Evolutionary conservation across 2,888 invertebrate species (phyloP), one percentile per base, ranked within the genome.

Genomic region (Yponomeuta sedellus): DNA sequence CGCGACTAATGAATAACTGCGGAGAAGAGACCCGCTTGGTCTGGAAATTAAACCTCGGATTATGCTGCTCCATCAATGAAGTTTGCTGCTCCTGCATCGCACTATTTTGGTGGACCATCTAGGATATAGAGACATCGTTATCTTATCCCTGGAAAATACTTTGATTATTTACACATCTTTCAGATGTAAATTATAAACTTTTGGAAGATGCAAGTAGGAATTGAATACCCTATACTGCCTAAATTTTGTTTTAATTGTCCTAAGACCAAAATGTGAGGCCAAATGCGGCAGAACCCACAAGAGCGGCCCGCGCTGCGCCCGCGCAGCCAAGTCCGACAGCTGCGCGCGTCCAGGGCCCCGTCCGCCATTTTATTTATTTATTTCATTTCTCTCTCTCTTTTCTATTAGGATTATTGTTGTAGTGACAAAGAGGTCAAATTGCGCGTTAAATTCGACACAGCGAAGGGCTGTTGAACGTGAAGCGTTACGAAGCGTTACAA

Each of bases 341-440:
- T 62, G 62, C 62, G 34, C 62, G n/a, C 62, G 64, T 57, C 57
- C 64, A 56, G 62, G 85, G 88, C 89, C 86, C 86, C 88, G 57
- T 85, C 85, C 83, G 82, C 85, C 85, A 87, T 88, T 52, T 52
- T 52, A 52, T 52, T 52, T 88, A 89, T 88, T 87, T 90, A 87
- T 90, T 88, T 88, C 86, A 86, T 86, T 87, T 85, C 84, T 52
- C 44, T 44, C 44, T 52, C 44, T 52, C 44, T 52, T 52, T 52
- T 52, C 44, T 52, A 52, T 52, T 52, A 52, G 44, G 44, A 20
- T 65, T 59, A 64, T 87, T 88, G 88, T 86, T 52, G 85, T 76
- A 79, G 82, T 78, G 82, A 89, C 90, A 88, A 88, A 86, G 86
- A 87, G 80, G 86, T 88, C 86, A 86, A 91, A 91, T 90, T 90